Conservation (phyloP, 2,888 invertebrate genomes). For the Ectropis crepuscularia region DNA sequence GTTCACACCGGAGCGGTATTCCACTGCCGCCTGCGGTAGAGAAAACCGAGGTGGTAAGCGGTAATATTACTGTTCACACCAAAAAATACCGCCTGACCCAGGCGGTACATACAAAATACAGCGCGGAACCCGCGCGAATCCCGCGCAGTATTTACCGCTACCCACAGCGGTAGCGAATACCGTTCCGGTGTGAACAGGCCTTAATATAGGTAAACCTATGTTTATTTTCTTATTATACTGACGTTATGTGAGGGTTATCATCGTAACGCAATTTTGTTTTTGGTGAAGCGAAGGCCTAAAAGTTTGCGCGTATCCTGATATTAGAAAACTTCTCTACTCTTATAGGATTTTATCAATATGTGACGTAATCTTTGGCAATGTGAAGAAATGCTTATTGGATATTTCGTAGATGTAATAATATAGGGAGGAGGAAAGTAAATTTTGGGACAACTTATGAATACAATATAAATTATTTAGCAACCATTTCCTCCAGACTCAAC, state of each 20-base stretch:
- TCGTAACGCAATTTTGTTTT: conserved; percentile 36
- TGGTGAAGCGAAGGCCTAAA: conserved; percentile 25
- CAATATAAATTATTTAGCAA: neutral
- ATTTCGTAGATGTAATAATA: conserved; percentile 7
- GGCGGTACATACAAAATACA: no score
- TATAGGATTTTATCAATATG: conserved; percentile 34
- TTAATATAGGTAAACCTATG: conserved; percentile 42
- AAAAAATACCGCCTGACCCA: no score
- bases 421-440: conserved; percentile 3
- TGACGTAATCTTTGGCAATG: conserved; percentile 20
- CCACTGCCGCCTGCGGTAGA: no score
- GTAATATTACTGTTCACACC: no score
- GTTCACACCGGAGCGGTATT: no score
- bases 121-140: no score
- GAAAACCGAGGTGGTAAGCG: no score
- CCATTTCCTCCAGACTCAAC: no score
- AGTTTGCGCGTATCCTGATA: conserved; percentile 31
- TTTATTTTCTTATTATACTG: conserved; percentile 43
- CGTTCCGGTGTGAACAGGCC: no score
- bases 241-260: conserved; percentile 38
- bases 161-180: no score
- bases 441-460: conserved; percentile 3
- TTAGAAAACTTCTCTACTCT: conserved; percentile 29
- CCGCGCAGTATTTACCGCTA: no score
- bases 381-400: conserved; percentile 29